phyloP scores from a whole-genome alignment of 2,888 invertebrate species.

The Synanthedon andrenaeformis region DNA sequence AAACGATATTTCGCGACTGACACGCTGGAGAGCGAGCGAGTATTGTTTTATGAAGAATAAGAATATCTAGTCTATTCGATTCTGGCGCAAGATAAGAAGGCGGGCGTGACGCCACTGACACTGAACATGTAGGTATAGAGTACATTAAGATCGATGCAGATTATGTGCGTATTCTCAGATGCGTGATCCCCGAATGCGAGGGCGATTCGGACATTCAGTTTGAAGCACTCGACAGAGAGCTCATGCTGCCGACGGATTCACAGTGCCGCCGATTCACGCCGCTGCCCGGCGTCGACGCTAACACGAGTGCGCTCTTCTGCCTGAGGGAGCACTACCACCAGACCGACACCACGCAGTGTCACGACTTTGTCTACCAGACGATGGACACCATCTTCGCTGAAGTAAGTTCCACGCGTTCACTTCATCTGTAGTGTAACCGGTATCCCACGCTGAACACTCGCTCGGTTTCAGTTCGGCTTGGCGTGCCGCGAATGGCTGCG shows the following conservation, averaged over 20 bases:
- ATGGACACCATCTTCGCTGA: slow-evolving; percentile 47
- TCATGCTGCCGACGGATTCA: slow-evolving; percentile 23
- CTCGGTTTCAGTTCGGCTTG: slow-evolving; percentile 68
- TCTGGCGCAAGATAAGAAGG: too few relatives aligned
- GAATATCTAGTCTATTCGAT: too few relatives aligned
- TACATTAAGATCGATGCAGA: too few relatives aligned
- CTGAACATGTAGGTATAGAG: too few relatives aligned
- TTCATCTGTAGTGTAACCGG: background rate
- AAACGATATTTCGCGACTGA: background rate
- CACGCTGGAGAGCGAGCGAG: background rate
- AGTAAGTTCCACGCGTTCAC: slow-evolving; percentile 20
- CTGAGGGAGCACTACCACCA: slow-evolving; percentile 26
- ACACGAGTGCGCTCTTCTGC: slow-evolving; percentile 16
- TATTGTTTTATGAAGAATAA: too few relatives aligned
- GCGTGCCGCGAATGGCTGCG: slow-evolving; percentile 79
- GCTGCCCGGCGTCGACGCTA: slow-evolving; percentile 6
- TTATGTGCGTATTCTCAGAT: slow-evolving; percentile 30
- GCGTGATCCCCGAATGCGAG: slow-evolving; percentile 70
- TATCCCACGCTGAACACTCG: background rate
- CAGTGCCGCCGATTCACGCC: slow-evolving; percentile 29
- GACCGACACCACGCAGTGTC: slow-evolving; percentile 29
- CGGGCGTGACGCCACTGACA: too few relatives aligned
- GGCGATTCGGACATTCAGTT: slow-evolving; percentile 16
- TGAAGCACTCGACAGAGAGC: slow-evolving; percentile 18
- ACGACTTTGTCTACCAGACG: slow-evolving; percentile 35